Conservation (phyloP, 2,113 vertebrate species). For the Hucho hucho region DNA sequence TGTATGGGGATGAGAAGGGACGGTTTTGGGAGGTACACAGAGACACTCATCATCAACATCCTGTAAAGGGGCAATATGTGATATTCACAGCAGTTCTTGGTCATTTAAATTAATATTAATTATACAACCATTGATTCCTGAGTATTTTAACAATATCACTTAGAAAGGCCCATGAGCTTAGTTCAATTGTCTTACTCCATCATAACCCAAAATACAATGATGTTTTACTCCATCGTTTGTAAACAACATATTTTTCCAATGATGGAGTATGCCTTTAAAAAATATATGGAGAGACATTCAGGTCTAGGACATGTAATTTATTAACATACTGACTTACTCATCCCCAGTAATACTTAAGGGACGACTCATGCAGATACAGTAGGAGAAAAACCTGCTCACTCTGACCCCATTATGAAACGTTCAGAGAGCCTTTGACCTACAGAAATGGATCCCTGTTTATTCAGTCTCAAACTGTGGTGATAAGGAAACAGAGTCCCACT, state of each 20-base stretch:
- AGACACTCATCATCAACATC: too few species aligned
- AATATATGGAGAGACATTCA: constrained; percentile 6
- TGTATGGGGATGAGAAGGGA: neutral
- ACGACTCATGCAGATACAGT: neutral
- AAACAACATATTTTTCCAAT: too few species aligned
- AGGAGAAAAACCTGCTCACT: constrained; percentile 18
- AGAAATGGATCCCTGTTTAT: neutral
- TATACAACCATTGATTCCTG: too few species aligned
- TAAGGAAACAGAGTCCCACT: too few species aligned
- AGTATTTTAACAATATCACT: too few species aligned
- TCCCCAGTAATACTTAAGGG: neutral
- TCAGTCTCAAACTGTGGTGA: neutral
- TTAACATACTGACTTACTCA: constrained; percentile 24
- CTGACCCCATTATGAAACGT: constrained; percentile 53
- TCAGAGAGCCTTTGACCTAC: constrained; percentile 22
- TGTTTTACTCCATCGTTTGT: too few species aligned
- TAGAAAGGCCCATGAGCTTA: too few species aligned
- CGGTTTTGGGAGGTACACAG: neutral
- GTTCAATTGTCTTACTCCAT: too few species aligned
- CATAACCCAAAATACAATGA: too few species aligned
- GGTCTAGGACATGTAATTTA: constrained; percentile 34
- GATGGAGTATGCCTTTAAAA: too few species aligned
- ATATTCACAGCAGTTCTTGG: too few species aligned
- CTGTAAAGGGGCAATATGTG: neutral
- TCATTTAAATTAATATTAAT: too few species aligned